A percentile compares a stretch with the other conserved stretches of the same genome.
These are phyloP conservation scores for Microctonus brassicae DNA, from an alignment of 2,888 invertebrate genomes.

Conservation along the genomic window DNA sequence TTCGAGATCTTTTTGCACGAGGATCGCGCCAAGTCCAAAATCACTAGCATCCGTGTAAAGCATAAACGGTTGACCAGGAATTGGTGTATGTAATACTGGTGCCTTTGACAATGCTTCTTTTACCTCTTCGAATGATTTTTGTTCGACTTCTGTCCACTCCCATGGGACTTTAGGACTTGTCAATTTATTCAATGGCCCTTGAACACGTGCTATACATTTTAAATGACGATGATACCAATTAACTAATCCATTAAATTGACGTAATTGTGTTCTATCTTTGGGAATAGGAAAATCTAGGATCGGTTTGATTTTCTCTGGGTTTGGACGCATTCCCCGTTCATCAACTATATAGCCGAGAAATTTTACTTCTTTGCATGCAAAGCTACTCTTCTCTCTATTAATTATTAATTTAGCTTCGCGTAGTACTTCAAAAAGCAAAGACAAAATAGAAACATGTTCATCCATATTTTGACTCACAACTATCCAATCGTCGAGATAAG, in stretches of 20 bases:
- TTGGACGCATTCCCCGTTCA: neutral
- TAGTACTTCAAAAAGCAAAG: slow-evolving; percentile 1
- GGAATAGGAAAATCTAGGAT: slow-evolving; percentile 31
- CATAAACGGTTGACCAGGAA: no score
- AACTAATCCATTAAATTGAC: slow-evolving; percentile 36
- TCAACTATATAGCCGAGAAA: slow-evolving; percentile 34
- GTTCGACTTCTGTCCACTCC: slow-evolving; percentile 36
- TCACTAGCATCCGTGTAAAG: neutral
- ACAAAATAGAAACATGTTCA: no score
- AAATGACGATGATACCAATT: slow-evolving; percentile 38
- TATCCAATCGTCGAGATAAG: no score
- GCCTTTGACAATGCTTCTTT: no score
- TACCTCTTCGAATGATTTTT: neutral
- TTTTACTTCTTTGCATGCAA: neutral
- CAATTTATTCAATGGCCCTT: slow-evolving; percentile 33
- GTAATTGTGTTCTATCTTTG: slow-evolving; percentile 32
- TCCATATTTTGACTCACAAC: no score
- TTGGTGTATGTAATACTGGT: no score
- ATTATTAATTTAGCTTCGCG: slow-evolving; percentile 28
- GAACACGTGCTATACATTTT: slow-evolving; percentile 28
- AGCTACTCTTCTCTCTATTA: slow-evolving; percentile 34
- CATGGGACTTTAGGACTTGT: slow-evolving; percentile 35
- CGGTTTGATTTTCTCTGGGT: slow-evolving; percentile 35
- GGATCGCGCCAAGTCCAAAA: neutral
- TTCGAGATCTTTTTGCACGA: neutral